phyloP scores from a whole-genome alignment of 2,888 invertebrate species.

The Candidula unifasciata region DNA sequence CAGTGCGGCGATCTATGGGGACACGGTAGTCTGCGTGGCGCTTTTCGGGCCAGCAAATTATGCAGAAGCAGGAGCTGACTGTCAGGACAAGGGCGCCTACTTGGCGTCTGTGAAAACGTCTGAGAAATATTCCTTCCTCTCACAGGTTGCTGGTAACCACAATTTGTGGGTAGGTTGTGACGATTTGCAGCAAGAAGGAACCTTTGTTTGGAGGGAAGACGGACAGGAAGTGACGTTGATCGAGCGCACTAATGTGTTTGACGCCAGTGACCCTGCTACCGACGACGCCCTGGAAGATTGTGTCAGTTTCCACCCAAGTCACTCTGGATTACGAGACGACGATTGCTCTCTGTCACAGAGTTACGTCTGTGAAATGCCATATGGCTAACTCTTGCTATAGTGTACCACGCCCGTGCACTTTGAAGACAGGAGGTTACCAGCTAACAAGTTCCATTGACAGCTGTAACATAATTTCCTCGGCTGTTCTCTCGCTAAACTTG shows the following conservation, averaged over 20 bases:
- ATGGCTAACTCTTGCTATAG: background rate
- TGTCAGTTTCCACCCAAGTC: background rate
- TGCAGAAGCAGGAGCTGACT: background rate
- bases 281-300: background rate
- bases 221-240: background rate
- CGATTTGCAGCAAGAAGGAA: background rate
- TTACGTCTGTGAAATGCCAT: background rate
- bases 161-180: background rate
- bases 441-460: no score
- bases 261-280: no score
- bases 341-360: background rate
- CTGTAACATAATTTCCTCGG: no score
- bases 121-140: background rate
- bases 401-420: no score
- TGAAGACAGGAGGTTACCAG: no score
- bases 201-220: background rate
- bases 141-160: background rate
- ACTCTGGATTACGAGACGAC: background rate
- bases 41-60: background rate
- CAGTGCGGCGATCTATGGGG: background rate
- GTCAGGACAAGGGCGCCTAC: background rate
- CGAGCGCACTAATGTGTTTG: no score
- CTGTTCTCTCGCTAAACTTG: no score
- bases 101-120: background rate
- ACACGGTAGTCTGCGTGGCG: background rate